These are phyloP conservation scores for Callimorpha dominula DNA, from an alignment of 2,888 invertebrate species.

Conservation along the genomic window DNA sequence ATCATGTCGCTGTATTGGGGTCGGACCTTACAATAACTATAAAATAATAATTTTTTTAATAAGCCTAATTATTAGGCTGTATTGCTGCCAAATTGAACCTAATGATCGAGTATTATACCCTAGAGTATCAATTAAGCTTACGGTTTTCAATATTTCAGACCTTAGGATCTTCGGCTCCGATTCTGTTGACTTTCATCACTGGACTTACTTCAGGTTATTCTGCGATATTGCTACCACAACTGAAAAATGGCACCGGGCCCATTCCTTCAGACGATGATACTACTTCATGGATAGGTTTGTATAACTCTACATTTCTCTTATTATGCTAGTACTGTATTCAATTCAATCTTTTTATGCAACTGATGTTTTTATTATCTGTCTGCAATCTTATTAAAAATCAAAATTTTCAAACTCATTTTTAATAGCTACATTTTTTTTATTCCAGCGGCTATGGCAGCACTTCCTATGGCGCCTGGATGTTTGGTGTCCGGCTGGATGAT, in stretches of 20 bases:
- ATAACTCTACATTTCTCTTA: not conserved
- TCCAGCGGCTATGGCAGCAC: conserved; percentile 88
- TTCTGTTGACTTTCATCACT: conserved; percentile 84
- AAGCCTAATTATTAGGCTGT: no score
- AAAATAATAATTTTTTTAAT: no score
- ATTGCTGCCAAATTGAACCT: not conserved
- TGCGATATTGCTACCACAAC: conserved; percentile 88
- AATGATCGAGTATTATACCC: not conserved
- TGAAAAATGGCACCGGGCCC: conserved; percentile 73
- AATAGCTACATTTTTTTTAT: conserved; percentile 40
- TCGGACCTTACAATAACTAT: no score
- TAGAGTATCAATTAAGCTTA: not conserved
- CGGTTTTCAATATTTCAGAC: conserved; percentile 71
- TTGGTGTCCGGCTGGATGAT: conserved; percentile 87
- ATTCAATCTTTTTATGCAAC: not conserved
- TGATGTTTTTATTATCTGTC: not conserved
- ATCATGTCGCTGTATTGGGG: no score
- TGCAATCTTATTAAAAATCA: not conserved
- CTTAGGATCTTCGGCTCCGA: conserved; percentile 84
- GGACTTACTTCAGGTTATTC: conserved; percentile 89
- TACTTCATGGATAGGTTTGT: conserved; percentile 88
- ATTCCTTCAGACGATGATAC: conserved; percentile 81
- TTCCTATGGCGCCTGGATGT: conserved; percentile 89
- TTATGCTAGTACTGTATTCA: no score
- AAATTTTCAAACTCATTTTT: not conserved